Conservation (phyloP, 1,140 invertebrate species). For the Callitettix versicolor region DNA sequence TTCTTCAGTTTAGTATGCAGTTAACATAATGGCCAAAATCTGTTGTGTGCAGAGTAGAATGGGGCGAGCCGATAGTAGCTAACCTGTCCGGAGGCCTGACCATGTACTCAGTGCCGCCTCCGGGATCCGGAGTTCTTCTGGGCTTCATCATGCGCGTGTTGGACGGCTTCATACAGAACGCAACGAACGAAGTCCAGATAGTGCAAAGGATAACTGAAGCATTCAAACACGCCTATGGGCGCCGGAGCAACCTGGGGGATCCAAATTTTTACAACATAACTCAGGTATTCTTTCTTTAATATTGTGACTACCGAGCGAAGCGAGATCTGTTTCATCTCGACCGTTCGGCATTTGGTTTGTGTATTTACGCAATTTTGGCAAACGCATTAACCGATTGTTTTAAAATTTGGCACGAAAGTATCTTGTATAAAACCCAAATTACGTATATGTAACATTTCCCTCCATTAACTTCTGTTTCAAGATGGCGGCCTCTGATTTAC, state of each 20-base stretch:
- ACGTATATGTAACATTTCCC: too few species aligned
- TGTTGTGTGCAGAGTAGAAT: conserved; percentile 41
- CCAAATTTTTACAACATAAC: conserved; percentile 36
- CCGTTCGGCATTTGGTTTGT: too few species aligned
- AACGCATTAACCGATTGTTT: too few species aligned
- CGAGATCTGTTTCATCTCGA: too few species aligned
- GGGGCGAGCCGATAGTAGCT: conserved; percentile 47
- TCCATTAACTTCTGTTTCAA: too few species aligned
- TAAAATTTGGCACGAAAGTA: too few species aligned
- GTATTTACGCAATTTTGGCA: too few species aligned
- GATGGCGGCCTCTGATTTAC: too few species aligned
- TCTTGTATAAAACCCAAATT: too few species aligned
- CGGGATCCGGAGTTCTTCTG: conserved; percentile 70
- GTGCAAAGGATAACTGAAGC: conserved; percentile 79
- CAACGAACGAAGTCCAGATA: conserved; percentile 33
- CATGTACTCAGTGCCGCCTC: conserved; percentile 64
- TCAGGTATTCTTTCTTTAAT: conserved; percentile 23
- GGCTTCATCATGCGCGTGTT: conserved; percentile 78
- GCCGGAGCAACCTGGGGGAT: conserved; percentile 78
- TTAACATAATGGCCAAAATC: not conserved
- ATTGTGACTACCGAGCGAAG: too few species aligned
- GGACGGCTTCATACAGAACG: conserved; percentile 40
- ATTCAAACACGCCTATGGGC: conserved; percentile 90
- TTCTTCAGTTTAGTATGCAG: not conserved
- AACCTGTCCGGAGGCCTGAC: conserved; percentile 46